Base-by-base conservation (phyloP, 2,113 vertebrate genomes). In the Gyps fulvus region DNA sequence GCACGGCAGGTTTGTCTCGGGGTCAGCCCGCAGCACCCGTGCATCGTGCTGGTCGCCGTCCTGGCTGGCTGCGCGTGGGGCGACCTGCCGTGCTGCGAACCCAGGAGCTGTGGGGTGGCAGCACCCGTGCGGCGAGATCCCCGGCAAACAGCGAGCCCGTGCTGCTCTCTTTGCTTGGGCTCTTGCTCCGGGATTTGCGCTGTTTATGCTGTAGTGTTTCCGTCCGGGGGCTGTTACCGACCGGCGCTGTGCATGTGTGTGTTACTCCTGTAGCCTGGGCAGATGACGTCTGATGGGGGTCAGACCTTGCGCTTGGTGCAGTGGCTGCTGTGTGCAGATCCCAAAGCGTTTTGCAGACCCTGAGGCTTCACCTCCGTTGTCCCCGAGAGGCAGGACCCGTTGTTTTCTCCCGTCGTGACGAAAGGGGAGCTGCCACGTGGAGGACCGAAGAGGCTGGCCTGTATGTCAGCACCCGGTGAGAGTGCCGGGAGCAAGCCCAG, bases 401-500 rank as follows among this genome's bases (percentile, higher is more conserved):
- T 5, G 3, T 40, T 49, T 22, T 59, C 26, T 58, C 15, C 22
- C 0, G 4, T 38, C 2, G 2, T 74, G 59, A 22, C 0, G 5
- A 32, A 49, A 16, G 26, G 42, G 54, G n/a, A 26, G n/a, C 80
- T 70, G 42, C 42, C 2, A 0, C 23, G 7, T 7, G 11, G 50
- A n/a, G 49, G 62, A 23, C 40, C 2, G 2, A 18, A 31, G 62
- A 55, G 34, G 32, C 50, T 81, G 45, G 40, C 10, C 50, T 7
- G 3, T 36, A 4, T 19, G 40, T 19, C 40, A 15, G 40, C 34
- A 15, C 26, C 40, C 3, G 7, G 50, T 36, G 40, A 29, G 47
- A 43, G 23, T 5, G 1, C 18, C 1, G 8, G 49, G 61, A 65
- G 32, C 50, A 18, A 55, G 40, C 40, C 32, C 78, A n/a, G 62